Evolutionary conservation across 2,113 vertebrate genomes (phyloP).

Genomic region (Phocoena phocoena): DNA sequence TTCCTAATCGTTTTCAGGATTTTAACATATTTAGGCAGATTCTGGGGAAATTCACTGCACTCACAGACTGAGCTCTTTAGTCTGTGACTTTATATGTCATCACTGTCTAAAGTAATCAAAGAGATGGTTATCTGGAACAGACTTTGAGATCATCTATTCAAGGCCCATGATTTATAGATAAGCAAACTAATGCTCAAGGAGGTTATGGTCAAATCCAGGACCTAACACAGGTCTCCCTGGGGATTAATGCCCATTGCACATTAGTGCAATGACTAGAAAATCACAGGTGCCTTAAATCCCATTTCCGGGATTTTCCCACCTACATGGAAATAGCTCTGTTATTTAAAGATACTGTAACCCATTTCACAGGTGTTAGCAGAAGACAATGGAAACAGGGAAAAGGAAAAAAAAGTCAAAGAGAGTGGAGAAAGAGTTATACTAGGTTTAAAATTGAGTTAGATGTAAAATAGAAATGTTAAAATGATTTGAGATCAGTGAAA

Average conservation of each 20-base stretch:
- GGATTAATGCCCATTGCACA: too few species aligned
- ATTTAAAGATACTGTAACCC: not conserved
- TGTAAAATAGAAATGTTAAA: not conserved
- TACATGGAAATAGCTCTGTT: not conserved
- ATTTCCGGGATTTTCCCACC: not conserved
- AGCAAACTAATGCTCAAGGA: not conserved
- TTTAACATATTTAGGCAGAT: not conserved
- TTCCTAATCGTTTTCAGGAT: not conserved
- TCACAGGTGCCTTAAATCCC: not conserved
- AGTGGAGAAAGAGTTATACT: not conserved
- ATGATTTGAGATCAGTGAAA: not conserved
- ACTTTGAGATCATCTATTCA: not conserved
- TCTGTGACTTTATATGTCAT: not conserved
- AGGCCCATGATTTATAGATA: not conserved
- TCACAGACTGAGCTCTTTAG: not conserved
- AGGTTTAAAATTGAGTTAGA: not conserved
- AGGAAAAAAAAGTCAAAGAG: not conserved
- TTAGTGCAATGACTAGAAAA: not conserved
- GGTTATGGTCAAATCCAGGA: not conserved
- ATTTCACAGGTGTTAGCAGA: not conserved
- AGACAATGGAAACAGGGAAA: conserved; percentile 61
- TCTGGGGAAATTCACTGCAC: not conserved
- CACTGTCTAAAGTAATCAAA: not conserved
- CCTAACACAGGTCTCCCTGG: too few species aligned
- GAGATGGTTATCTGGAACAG: not conserved